These are phyloP conservation scores for Aselliscus stoliczkanus DNA, from an alignment of 2,797 vertebrate species.

Conservation along the genomic window DNA sequence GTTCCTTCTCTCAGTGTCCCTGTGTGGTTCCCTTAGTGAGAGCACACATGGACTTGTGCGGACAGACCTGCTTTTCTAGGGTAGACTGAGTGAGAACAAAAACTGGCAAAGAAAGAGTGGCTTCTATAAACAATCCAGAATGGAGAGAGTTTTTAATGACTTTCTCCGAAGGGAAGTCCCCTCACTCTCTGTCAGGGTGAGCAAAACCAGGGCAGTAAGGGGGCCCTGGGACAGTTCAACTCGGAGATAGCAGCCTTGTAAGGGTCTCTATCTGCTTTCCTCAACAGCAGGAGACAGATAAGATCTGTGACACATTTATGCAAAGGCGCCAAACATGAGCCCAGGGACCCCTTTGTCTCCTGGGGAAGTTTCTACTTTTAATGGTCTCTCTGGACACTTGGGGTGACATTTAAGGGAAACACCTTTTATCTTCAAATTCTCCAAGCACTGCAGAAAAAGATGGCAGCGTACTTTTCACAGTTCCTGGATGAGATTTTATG, in stretches of 20 bases:
- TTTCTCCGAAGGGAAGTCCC: not conserved
- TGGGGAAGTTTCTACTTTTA: not conserved
- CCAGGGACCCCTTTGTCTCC: not conserved
- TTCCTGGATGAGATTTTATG: not conserved
- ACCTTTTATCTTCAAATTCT: not conserved
- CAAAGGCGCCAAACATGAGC: not conserved
- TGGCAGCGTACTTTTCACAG: not conserved
- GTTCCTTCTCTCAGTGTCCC: not conserved
- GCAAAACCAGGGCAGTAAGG: not conserved
- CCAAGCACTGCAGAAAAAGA: not conserved
- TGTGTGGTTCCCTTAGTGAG: not conserved
- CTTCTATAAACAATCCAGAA: not conserved
- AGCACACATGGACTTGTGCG: accelerated
- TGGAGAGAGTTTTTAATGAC: not conserved
- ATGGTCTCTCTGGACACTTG: not conserved
- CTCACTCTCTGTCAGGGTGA: not conserved
- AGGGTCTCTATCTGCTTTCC: not conserved
- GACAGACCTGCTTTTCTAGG: not conserved
- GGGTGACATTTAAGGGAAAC: not conserved
- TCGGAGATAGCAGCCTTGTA: not conserved
- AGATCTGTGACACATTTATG: not conserved
- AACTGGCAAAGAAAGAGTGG: not conserved
- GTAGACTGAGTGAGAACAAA: not conserved
- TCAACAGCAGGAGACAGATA: not conserved
- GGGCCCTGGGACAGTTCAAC: not conserved